Evolutionary conservation across 2,797 vertebrate genomes (phyloP).

Genomic region (Artibeus lituratus): DNA sequence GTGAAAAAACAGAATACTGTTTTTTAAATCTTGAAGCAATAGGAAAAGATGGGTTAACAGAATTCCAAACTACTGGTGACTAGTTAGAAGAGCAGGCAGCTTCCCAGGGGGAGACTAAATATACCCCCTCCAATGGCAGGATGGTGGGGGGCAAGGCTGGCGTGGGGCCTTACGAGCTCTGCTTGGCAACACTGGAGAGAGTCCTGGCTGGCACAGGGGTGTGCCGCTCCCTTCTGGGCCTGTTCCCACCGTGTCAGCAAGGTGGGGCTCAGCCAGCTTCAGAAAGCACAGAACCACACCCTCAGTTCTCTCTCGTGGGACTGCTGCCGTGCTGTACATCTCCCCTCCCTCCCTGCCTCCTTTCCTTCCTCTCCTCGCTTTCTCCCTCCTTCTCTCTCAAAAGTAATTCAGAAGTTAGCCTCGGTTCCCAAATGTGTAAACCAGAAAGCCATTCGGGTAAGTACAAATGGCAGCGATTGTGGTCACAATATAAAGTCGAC

Average conservation of each 20-base stretch:
- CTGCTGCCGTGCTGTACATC: neutral
- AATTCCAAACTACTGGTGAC: neutral
- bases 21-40: slow-evolving; percentile 24
- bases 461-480: neutral
- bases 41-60: neutral
- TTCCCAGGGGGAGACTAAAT: neutral
- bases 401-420: neutral
- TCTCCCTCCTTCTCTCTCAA: neutral
- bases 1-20: neutral
- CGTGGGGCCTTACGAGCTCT: neutral
- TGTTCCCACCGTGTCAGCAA: neutral
- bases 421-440: neutral
- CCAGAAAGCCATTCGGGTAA: neutral
- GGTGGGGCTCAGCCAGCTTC: neutral
- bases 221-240: neutral
- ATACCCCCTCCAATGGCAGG: neutral
- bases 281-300: neutral
- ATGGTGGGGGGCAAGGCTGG: neutral
- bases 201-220: neutral
- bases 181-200: neutral
- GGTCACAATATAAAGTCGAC: neutral
- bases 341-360: neutral
- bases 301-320: neutral
- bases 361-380: neutral
- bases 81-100: neutral